Conservation (phyloP, 2,797 vertebrate species). For the Myiothlypis coronata region DNA sequence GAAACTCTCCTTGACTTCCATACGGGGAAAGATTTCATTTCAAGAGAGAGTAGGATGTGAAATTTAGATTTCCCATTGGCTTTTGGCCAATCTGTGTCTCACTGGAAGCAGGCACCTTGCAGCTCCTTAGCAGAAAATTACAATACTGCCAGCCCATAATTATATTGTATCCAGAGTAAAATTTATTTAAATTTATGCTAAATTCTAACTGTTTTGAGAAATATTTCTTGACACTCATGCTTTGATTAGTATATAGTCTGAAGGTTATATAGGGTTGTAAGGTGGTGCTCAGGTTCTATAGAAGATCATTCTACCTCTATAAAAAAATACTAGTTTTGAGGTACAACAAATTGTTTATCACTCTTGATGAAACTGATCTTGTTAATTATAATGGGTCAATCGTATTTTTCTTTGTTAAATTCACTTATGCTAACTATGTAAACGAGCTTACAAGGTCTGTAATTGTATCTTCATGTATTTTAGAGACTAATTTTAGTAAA, state of each 20-base stretch:
- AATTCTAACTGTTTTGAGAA: neutral
- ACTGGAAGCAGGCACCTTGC: neutral
- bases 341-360: neutral
- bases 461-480: neutral
- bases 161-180: neutral
- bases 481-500: neutral
- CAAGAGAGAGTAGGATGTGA: neutral
- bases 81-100: neutral
- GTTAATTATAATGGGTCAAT: neutral
- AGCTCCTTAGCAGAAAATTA: neutral
- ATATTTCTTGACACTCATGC: neutral
- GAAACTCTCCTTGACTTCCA: neutral
- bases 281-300: neutral
- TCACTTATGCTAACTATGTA: neutral
- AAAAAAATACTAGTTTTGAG: neutral
- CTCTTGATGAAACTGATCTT: neutral
- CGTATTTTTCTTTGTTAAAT: neutral
- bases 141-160: neutral
- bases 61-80: neutral
- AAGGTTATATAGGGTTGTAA: neutral
- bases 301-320: neutral
- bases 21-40: neutral
- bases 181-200: neutral
- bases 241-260: neutral
- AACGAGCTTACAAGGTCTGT: neutral